Evolutionary conservation across 2,797 vertebrate genomes (phyloP), one percentile per base, ranked within the genome.

Genomic region (Tenualosa thibaudeaui): DNA sequence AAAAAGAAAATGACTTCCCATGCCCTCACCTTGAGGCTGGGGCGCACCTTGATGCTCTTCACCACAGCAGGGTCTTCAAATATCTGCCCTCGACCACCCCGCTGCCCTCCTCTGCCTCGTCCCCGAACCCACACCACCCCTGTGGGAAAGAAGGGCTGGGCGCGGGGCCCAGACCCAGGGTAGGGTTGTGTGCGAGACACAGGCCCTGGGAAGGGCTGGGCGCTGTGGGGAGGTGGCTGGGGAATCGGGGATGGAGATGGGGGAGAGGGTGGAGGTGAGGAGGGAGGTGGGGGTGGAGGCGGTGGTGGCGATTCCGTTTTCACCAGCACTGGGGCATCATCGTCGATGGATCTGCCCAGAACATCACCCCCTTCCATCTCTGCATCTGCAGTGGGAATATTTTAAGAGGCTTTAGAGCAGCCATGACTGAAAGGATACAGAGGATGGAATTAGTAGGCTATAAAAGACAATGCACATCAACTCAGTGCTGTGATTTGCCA

Each of bases 41-140:
- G 95, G 8, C 94, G 92, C 31, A 95, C 95, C 86, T 95, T 94
- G 68, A 97, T 94, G 0, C 92, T 96, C 87, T 91, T 96, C 90
- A 98, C 95, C 89, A 97, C 96, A 0, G 97, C 96, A 0, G 97
- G 97, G 90, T 98, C 97, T 60, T 96, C 95, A 89, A 96, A 95
- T 89, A 96, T 91, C 58, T 93, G 92, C 0, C 90, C 92, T 84
- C 91, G 88, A 46, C 87, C 82, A 5, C 84, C 85, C 31, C 89
- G 88, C 19, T 22, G 37, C 89, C 91, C 84, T 49, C 85, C 46
- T 81, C 81, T 50, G 46, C 83, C n/a, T 91, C 71, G 12, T 82
- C 88, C 84, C 37, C 68, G 31, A 0, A 43, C 5, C 68, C 71
- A 78, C 17, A n/a, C 17, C 58, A 22, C 71, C 71, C 37, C 62